phyloP scores from a whole-genome alignment of 2,888 invertebrate species.

The Argynnis bischoffii region DNA sequence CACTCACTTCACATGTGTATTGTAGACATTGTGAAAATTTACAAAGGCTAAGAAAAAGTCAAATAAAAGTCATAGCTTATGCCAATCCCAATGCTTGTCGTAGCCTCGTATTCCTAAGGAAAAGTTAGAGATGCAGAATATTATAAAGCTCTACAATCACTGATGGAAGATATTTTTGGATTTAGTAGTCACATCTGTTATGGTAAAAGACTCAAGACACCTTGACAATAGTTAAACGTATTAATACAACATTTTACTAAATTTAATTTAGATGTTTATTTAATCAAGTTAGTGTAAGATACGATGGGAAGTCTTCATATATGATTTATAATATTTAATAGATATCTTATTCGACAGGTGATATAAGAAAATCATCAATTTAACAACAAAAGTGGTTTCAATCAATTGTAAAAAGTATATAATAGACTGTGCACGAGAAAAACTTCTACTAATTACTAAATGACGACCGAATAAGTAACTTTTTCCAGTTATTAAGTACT shows the following conservation, averaged over 20 bases:
- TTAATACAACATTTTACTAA: not conserved
- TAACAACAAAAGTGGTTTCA: too few species aligned
- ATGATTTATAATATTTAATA: too few species aligned
- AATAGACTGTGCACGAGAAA: not conserved
- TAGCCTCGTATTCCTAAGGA: slow-evolving; percentile 12
- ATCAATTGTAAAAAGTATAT: too few species aligned
- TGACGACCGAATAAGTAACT: slow-evolving; percentile 10
- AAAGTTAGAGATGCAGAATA: slow-evolving; percentile 26
- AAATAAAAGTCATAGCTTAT: slow-evolving; percentile 26
- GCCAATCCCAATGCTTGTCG: slow-evolving; percentile 27
- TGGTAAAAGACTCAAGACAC: not conserved
- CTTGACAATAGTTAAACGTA: not conserved
- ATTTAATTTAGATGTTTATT: not conserved
- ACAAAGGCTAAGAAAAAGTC: slow-evolving; percentile 30
- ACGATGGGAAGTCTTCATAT: too few species aligned
- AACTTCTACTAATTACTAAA: slow-evolving; percentile 11
- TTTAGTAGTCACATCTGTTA: not conserved
- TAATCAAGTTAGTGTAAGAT: too few species aligned
- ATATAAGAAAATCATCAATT: too few species aligned
- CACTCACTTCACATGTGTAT: slow-evolving; percentile 30
- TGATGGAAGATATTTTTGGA: not conserved
- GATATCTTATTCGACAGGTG: too few species aligned
- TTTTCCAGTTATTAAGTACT: slow-evolving; percentile 27
- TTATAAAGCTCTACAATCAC: slow-evolving; percentile 10
- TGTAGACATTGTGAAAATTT: slow-evolving; percentile 27